Evolutionary conservation across 2,888 invertebrate species (phyloP).

Genomic region (Eupithecia inturbata): DNA sequence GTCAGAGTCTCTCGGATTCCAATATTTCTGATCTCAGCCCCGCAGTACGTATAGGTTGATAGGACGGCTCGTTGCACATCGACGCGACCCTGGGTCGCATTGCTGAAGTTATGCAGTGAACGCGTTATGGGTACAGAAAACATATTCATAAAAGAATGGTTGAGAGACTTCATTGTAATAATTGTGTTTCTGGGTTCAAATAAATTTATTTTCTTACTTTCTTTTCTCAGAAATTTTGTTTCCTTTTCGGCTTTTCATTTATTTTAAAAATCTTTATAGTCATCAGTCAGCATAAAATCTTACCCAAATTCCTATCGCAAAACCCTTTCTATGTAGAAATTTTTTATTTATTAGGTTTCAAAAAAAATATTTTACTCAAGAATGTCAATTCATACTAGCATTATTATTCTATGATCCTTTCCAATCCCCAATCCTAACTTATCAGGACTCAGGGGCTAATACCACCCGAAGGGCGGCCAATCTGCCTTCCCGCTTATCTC

Average conservation of each 20-base stretch:
- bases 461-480: constrained; percentile 81
- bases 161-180: background rate
- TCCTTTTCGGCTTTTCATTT: background rate
- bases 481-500: constrained; percentile 78
- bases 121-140: background rate
- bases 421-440: constrained; percentile 74
- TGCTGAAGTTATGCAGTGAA: background rate
- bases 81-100: background rate
- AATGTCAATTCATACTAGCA: constrained; percentile 4
- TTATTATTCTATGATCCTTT: constrained; percentile 64
- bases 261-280: background rate
- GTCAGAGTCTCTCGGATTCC: no score
- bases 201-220: no score
- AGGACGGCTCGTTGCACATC: background rate
- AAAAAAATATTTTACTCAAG: background rate
- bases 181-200: no score
- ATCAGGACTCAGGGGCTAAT: constrained; percentile 81
- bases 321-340: background rate
- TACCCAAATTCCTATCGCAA: background rate
- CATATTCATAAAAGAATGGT: background rate
- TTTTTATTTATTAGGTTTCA: background rate
- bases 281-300: background rate
- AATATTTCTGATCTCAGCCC: no score
- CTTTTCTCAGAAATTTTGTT: background rate
- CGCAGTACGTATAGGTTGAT: no score